Evolutionary conservation across 2,797 vertebrate species (phyloP).

Genomic region (Acestrorhynchus altus): DNA sequence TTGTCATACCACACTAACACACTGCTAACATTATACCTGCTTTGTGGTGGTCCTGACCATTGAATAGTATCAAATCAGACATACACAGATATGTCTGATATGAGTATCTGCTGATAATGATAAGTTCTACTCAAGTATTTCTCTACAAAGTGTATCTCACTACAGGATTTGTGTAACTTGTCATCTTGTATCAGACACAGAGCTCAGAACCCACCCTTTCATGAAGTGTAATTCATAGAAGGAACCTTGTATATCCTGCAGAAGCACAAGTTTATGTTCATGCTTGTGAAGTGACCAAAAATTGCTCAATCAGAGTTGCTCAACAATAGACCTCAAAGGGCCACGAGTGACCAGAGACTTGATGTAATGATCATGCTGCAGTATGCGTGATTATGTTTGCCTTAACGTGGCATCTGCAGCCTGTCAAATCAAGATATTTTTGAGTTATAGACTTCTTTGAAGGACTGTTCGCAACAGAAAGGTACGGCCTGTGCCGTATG

Average conservation of each 20-base stretch:
- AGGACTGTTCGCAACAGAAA: not conserved
- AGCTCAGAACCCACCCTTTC: no score
- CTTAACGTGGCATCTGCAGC: not conserved
- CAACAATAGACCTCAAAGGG: constrained; percentile 15
- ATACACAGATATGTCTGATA: no score
- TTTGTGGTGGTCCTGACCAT: no score
- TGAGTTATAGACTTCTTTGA: not conserved
- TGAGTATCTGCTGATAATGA: no score
- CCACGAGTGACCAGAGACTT: not conserved
- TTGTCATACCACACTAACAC: no score
- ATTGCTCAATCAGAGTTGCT: constrained; percentile 8
- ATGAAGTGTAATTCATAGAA: not conserved
- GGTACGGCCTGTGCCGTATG: not conserved
- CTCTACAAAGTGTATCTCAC: no score
- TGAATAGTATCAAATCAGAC: no score
- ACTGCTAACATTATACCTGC: no score
- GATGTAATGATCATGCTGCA: not conserved
- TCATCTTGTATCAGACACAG: no score
- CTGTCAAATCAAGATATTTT: not conserved
- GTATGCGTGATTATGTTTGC: not conserved
- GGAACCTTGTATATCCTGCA: not conserved
- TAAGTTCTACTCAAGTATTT: no score
- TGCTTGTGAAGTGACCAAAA: not conserved
- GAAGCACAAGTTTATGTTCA: not conserved
- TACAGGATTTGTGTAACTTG: no score